Base-by-base conservation (phyloP, 2,888 invertebrate species). In the Salticus scenicus region DNA sequence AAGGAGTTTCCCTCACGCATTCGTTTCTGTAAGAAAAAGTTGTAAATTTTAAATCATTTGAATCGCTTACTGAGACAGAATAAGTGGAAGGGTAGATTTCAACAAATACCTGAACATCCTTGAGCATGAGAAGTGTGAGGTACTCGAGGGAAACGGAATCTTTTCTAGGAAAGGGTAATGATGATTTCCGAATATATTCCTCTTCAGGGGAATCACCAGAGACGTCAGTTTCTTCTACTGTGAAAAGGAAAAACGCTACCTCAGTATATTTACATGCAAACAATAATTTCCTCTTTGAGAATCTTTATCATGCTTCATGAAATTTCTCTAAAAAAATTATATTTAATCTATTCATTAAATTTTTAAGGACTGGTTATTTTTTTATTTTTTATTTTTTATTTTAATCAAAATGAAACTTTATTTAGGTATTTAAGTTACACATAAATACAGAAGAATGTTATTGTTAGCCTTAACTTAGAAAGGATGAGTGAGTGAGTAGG, bases 101-200 rank as follows among this genome's bases (percentile, higher is more conserved):
- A 71, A 71, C 24, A 24, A 12, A 17, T 72, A 92, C 92, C 91
- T 92, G 92, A 37, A 92, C 90, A 31, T 91, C 90, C 89, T 91
- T 91, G 67, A 93, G 92, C 67, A 93, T 91, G 87, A 92, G 91
- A 66, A 93, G 91, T 72, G 93, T 91, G 27, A 93, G 91, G 20
- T 92, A 92, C 89, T 93, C 93, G 7, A 93, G 91, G 2, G 93
- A 93, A 67, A 93, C 92, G 67, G 92, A 92, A 84, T 90, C 89
- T n/a, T 92, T 91, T 12, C 91, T 89, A 57, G 91, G 91, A 42
- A 93, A 91, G 1, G 93, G 91, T 89, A 92, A 90, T 2, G 91
- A 91, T 0, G 92, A 93, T 88, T 91, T 90, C 81, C 92, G 91
- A 72, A 93, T 93, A 89, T 93, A 93, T 67, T 90, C 91, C 88